Conservation (phyloP, 2,888 invertebrate genomes). For the Mythimna impura region DNA sequence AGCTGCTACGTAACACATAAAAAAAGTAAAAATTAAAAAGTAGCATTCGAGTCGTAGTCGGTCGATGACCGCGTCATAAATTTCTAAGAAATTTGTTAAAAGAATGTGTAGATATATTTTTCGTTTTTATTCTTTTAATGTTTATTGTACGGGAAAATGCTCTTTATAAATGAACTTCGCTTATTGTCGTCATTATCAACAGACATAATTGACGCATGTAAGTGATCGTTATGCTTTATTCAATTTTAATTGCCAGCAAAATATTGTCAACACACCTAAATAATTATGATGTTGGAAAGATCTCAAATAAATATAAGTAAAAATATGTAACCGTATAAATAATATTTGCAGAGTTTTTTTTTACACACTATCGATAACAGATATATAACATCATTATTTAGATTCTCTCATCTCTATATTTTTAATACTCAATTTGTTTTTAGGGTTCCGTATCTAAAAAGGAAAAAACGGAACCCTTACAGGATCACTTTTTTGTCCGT, state of each 20-base stretch:
- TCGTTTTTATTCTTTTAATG: too few relatives aligned
- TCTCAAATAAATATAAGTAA: not conserved
- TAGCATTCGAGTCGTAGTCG: conserved; percentile 23
- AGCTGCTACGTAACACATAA: conserved; percentile 59
- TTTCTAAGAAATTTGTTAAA: not conserved
- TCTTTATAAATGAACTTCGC: not conserved
- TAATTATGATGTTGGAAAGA: not conserved
- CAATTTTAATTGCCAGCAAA: not conserved
- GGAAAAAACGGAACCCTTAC: too few relatives aligned
- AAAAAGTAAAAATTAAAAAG: conserved; percentile 55
- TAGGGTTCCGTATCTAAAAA: too few relatives aligned
- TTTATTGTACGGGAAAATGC: too few relatives aligned
- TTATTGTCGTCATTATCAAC: not conserved
- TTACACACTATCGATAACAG: not conserved
- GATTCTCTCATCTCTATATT: not conserved
- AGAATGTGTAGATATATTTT: too few relatives aligned
- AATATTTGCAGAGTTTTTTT: not conserved
- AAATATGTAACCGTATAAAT: not conserved
- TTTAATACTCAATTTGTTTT: not conserved
- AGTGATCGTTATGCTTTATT: not conserved
- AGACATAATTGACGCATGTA: too few relatives aligned
- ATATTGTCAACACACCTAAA: not conserved
- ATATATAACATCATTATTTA: not conserved
- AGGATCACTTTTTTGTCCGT: too few relatives aligned
- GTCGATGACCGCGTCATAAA: conserved; percentile 30